These are phyloP conservation scores for Lithophane socia DNA, from an alignment of 2,888 invertebrate species.

Conservation along the genomic window DNA sequence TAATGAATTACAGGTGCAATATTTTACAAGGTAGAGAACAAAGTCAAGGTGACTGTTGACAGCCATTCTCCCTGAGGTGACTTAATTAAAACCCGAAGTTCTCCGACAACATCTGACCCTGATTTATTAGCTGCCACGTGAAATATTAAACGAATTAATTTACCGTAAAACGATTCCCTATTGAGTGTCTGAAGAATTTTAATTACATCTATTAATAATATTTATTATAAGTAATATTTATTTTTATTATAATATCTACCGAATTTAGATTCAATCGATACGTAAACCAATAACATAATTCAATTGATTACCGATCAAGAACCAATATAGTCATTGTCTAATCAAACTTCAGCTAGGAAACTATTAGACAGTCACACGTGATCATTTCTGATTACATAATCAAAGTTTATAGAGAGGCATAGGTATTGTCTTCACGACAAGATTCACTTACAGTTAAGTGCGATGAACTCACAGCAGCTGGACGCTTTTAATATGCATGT, in stretches of 20 bases:
- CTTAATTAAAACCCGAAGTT: constrained; percentile 5
- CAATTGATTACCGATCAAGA: background rate
- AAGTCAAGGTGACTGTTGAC: background rate
- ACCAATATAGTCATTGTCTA: background rate
- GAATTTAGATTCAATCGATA: background rate
- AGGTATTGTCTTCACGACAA: too few species aligned
- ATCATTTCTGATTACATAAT: too few species aligned
- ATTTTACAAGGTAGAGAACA: background rate
- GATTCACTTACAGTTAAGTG: too few species aligned
- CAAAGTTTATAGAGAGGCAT: too few species aligned
- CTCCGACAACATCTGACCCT: background rate
- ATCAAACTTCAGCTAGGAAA: background rate
- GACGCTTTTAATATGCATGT: too few species aligned
- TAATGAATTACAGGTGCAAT: background rate
- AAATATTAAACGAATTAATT: constrained; percentile 14
- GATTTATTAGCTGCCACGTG: constrained; percentile 6
- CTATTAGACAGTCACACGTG: background rate
- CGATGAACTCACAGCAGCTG: too few species aligned
- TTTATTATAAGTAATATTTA: too few species aligned
- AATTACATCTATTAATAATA: background rate
- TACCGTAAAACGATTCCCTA: background rate
- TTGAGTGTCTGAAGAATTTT: background rate
- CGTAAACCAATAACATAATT: background rate
- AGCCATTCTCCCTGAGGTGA: background rate
- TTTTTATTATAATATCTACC: too few species aligned